Conservation (phyloP, 2,797 vertebrate species). For the Melanotaenia boesemani region DNA sequence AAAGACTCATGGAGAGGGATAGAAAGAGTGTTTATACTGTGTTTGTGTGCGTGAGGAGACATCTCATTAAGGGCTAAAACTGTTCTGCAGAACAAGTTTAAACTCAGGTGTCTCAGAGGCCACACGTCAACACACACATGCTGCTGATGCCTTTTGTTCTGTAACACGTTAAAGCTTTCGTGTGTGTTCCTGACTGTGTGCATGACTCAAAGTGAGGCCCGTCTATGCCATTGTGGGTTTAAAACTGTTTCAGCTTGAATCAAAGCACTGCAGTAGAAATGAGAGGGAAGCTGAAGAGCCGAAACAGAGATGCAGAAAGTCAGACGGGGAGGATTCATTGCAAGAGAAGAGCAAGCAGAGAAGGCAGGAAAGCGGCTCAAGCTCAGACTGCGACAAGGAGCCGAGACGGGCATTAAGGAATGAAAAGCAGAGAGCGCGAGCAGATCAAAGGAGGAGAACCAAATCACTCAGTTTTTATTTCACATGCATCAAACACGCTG, state of each 20-base stretch:
- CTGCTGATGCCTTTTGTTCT: conserved; percentile 15
- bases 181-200: conserved; percentile 5
- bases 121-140: conserved; percentile 15
- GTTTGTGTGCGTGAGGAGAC: conserved; percentile 39
- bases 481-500: conserved; percentile 24
- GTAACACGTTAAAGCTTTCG: conserved; percentile 15
- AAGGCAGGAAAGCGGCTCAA: conserved; percentile 35
- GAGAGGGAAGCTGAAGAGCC: conserved; percentile 55
- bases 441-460: conserved; percentile 46
- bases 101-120: conserved; percentile 40
- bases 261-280: conserved; percentile 68
- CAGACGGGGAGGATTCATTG: conserved; percentile 59
- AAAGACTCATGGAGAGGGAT: conserved; percentile 4
- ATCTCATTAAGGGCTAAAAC: conserved; percentile 57
- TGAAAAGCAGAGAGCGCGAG: conserved; percentile 31
- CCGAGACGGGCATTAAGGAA: conserved; percentile 57
- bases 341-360: conserved; percentile 57
- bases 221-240: conserved; percentile 50
- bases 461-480: conserved; percentile 16
- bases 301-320: conserved; percentile 32
- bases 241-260: conserved; percentile 45
- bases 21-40: conserved; percentile 11
- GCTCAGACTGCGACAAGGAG: conserved; percentile 52
- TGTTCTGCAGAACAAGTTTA: conserved; percentile 34
- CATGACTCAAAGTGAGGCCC: conserved; percentile 41